These are phyloP conservation scores for Mycteria americana DNA, from an alignment of 2,797 vertebrate species.

Conservation along the genomic window DNA sequence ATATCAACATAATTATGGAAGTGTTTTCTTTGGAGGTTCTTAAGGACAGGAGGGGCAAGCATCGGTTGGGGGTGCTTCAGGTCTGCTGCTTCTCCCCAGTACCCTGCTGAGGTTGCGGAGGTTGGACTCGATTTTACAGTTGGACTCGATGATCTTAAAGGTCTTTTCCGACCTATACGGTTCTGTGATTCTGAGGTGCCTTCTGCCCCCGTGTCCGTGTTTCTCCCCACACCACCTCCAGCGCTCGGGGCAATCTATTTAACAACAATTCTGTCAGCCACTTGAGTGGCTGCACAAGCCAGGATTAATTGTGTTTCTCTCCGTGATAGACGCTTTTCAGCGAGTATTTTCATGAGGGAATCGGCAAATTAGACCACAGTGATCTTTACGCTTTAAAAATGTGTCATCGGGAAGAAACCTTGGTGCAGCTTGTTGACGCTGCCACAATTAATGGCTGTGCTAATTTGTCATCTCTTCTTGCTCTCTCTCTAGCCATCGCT, in stretches of 20 bases:
- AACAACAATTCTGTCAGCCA: neutral
- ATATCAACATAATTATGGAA: too few relatives aligned
- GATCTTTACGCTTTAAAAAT: neutral
- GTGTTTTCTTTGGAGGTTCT: neutral
- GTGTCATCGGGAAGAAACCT: neutral
- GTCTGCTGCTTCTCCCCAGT: neutral
- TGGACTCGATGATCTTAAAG: too few relatives aligned
- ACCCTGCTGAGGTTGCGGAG: neutral
- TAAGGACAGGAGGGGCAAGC: neutral
- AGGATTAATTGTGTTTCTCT: neutral
- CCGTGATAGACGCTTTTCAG: neutral
- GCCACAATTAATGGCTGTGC: slow-evolving; percentile 33
- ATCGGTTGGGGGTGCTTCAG: fast-evolving
- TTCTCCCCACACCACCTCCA: neutral
- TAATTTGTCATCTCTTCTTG: slow-evolving; percentile 32
- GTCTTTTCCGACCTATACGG: too few relatives aligned
- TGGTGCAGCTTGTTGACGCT: slow-evolving; percentile 1
- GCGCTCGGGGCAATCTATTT: neutral
- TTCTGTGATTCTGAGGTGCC: neutral
- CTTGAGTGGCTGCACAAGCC: neutral
- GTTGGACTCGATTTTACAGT: too few relatives aligned
- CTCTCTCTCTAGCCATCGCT: neutral
- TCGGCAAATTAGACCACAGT: neutral
- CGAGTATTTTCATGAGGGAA: neutral
- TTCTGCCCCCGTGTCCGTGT: fast-evolving